phyloP scores from a whole-genome alignment of 2,113 vertebrate genomes.

The Calypte anna region DNA sequence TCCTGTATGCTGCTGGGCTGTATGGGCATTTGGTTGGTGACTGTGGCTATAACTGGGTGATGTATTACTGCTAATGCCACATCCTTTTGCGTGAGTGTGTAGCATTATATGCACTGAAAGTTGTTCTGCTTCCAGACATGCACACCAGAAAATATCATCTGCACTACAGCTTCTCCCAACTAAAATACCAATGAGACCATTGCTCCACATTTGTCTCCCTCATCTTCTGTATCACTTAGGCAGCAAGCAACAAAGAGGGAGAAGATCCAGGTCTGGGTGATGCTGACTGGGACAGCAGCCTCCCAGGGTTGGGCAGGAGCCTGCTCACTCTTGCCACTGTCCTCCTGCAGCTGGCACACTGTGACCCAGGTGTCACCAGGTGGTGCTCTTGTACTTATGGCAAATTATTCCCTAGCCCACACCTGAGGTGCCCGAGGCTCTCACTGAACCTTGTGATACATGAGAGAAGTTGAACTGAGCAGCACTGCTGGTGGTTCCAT shows the following conservation, averaged over 20 bases:
- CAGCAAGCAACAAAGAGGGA: neutral
- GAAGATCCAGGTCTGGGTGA: rapidly evolving
- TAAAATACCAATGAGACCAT: neutral
- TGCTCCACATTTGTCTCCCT: neutral
- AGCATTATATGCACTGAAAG: neutral
- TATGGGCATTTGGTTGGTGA: neutral
- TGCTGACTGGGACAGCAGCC: neutral
- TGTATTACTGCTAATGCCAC: neutral
- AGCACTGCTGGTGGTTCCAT: neutral
- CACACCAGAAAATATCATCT: neutral
- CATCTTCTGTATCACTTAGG: neutral
- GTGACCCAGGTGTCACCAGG: slow-evolving; percentile 41
- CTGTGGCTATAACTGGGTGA: neutral
- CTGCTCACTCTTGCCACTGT: neutral
- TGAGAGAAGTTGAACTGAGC: neutral
- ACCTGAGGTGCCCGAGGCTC: neutral
- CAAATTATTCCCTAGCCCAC: neutral
- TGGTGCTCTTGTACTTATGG: slow-evolving; percentile 59
- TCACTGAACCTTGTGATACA: neutral
- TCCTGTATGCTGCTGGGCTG: neutral
- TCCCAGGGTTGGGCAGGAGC: neutral
- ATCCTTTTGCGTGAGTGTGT: neutral
- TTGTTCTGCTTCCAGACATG: neutral
- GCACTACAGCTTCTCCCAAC: neutral
- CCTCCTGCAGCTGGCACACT: neutral